Evolutionary conservation across 2,797 vertebrate species (phyloP).

Genomic region (Numenius phaeopus): DNA sequence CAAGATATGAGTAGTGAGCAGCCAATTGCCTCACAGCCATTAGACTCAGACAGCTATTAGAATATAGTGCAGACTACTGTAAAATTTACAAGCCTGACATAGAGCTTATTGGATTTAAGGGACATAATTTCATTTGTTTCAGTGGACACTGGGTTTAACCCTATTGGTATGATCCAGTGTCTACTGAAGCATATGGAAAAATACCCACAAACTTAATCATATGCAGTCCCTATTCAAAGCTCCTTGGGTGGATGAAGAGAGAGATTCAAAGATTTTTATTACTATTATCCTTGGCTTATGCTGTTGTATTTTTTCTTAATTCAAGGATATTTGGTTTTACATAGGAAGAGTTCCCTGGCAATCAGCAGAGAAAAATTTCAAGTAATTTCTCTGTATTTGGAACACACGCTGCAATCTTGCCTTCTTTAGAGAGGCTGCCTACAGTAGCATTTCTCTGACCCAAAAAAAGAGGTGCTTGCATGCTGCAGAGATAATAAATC

Average conservation of each 20-base stretch:
- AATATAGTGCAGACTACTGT: conserved; percentile 31
- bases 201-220: neutral
- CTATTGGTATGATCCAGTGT: neutral
- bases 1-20: neutral
- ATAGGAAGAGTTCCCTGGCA: neutral
- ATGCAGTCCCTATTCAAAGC: neutral
- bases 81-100: conserved; percentile 36
- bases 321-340: neutral
- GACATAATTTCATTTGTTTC: conserved; percentile 33
- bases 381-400: neutral
- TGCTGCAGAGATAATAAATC: neutral
- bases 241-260: neutral
- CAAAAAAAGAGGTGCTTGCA: neutral
- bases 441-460: neutral
- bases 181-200: neutral
- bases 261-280: neutral
- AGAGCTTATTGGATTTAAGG: conserved; percentile 13
- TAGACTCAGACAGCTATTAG: conserved; percentile 27
- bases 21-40: neutral
- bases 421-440: neutral
- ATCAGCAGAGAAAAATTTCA: neutral
- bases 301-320: neutral
- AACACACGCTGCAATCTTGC: neutral
- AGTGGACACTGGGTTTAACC: neutral
- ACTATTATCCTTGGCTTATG: neutral